Evolutionary conservation across 2,113 vertebrate genomes (phyloP).

Genomic region (Gallinago undulata): DNA sequence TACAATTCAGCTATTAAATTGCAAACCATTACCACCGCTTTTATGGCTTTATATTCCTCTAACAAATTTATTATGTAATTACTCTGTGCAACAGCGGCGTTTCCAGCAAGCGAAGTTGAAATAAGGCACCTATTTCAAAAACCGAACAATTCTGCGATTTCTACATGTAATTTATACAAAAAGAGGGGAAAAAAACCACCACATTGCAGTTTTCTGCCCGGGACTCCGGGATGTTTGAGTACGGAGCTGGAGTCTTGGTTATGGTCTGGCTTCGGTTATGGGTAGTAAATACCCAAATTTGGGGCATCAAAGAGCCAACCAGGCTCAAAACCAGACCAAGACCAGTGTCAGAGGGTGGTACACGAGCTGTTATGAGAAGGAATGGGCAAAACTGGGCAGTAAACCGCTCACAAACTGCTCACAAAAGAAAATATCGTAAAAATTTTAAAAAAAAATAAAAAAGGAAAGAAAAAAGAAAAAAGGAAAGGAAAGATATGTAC

Average conservation of each 20-base stretch:
- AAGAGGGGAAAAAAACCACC: background rate
- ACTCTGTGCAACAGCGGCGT: conserved; percentile 39
- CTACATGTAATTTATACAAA: background rate
- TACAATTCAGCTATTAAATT: conserved; percentile 76
- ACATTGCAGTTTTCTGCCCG: background rate
- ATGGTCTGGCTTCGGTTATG: background rate
- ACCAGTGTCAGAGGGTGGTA: too few relatives aligned
- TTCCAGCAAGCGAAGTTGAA: conserved; percentile 56
- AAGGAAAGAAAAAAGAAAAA: too few relatives aligned
- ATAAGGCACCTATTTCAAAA: conserved; percentile 54
- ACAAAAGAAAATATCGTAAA: background rate
- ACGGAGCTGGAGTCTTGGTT: background rate
- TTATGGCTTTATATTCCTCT: conserved; percentile 71
- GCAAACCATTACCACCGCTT: conserved; percentile 72
- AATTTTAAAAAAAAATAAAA: background rate
- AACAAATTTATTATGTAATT: conserved; percentile 77
- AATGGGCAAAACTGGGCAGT: background rate
- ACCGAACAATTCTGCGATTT: conserved; percentile 12
- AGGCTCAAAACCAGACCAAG: background rate
- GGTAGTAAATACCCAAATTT: background rate
- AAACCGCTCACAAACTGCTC: background rate
- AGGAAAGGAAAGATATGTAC: background rate
- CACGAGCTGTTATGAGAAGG: background rate
- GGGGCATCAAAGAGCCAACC: background rate
- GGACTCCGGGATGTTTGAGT: background rate